Evolutionary conservation across 2,888 invertebrate species (phyloP).

Genomic region (Agrochola macilenta): DNA sequence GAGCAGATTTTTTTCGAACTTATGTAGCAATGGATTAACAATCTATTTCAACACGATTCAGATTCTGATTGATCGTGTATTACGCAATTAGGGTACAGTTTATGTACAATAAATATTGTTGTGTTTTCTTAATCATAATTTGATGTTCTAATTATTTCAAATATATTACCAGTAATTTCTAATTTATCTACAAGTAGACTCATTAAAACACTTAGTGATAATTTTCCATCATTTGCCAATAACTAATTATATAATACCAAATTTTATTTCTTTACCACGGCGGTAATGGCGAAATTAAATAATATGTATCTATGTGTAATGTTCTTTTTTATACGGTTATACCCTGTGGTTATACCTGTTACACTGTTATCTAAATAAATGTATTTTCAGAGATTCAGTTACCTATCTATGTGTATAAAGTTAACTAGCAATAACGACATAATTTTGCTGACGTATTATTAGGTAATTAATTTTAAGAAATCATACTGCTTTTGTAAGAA

Average conservation of each 20-base stretch:
- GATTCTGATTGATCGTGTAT: no score
- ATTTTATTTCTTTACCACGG: not conserved
- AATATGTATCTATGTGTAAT: no score
- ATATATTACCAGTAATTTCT: not conserved
- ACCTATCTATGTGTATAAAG: slow-evolving; percentile 7
- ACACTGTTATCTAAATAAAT: not conserved
- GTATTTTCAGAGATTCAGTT: not conserved
- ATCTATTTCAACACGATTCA: no score
- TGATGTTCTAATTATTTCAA: not conserved
- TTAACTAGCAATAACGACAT: slow-evolving; percentile 20
- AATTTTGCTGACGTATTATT: not conserved
- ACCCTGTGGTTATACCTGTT: no score
- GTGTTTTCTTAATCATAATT: not conserved
- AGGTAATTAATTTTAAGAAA: slow-evolving; percentile 20
- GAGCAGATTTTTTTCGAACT: no score
- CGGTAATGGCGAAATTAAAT: not conserved
- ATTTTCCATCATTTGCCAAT: not conserved
- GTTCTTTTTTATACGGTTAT: not conserved
- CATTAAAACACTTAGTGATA: not conserved
- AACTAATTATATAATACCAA: no score
- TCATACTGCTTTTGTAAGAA: slow-evolving; percentile 44
- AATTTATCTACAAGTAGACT: not conserved
- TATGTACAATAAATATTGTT: not conserved
- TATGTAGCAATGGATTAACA: no score
- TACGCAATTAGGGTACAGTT: no score